Base-by-base conservation (phyloP, 2,888 invertebrate species). In the Eledona agricola region DNA sequence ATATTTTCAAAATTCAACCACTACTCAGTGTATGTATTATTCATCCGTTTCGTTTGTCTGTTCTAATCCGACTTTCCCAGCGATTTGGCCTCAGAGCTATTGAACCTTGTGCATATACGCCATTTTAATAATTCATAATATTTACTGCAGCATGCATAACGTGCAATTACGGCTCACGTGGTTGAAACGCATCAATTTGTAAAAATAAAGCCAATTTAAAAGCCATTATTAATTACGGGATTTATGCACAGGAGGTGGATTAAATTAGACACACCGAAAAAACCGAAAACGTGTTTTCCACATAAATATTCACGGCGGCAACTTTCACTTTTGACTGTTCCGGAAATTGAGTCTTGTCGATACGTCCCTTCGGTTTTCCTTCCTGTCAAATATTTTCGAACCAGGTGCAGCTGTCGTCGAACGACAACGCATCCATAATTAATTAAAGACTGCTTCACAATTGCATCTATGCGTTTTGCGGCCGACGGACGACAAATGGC, bases 151-250 rank as follows among this genome's bases (percentile, higher is more conserved):
- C 29, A 29, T 29, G 29, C 7, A 29, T 37, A 37, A 22, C 17
- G 15, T 23, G 37, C 23, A 37, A 37, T 37, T 37, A 37, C 12
- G 7, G 7, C 11, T 10, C 11, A 29, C 5, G 15, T 13, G 17
- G n/a, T n/a, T n/a, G 20, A 22, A 38, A 38, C 17, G 23, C 26
- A 38, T 26, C 7, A 25, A 13, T 23, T 26, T 13, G 25, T 38
- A 38, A 38, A 38, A 38, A 38, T 38, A 15, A n/a, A 29, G 15
- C 2, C 29, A 38, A 38, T 38, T 38, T 38, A 38, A 38, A 26
- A 23, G 13, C 38, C 38, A 26, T 38, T 26, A 38, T 38, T 38
- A 38, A 38, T 38, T 38, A 38, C 38, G 17, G 1, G 15, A 38
- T n/a, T 38, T 16, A 12, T 38, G 26, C 25, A 38, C 26, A 26